phyloP scores from a whole-genome alignment of 2,888 invertebrate genomes.

The Eilema caniola region DNA sequence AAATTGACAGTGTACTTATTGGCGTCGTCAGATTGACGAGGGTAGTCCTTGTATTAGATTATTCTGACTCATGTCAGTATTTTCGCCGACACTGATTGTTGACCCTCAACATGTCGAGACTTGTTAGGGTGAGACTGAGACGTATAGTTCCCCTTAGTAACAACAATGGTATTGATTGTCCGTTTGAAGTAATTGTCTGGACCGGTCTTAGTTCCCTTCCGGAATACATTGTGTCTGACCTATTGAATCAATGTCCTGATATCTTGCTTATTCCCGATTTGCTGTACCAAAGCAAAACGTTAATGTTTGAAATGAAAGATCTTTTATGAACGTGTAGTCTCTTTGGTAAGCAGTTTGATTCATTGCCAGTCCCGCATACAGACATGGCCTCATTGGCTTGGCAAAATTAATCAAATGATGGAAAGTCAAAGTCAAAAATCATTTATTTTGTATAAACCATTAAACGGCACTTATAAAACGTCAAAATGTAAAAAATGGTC shows the following conservation, averaged over 20 bases:
- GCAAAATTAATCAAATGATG: too few species aligned
- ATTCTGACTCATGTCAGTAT: constrained; percentile 68
- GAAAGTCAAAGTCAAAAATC: too few species aligned
- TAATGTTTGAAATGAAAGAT: too few species aligned
- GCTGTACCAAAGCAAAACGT: background rate
- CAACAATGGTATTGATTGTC: constrained; percentile 62
- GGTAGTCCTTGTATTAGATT: constrained; percentile 65
- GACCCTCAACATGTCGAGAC: constrained; percentile 64
- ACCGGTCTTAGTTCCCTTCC: constrained; percentile 72
- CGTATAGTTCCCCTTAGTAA: constrained; percentile 72
- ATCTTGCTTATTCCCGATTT: constrained; percentile 16
- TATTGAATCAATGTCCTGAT: constrained; percentile 52
- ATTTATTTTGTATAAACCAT: too few species aligned
- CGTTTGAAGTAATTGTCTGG: constrained; percentile 65
- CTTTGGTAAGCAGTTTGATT: too few species aligned
- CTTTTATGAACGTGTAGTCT: too few species aligned
- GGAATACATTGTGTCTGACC: constrained; percentile 62
- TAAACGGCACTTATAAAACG: too few species aligned
- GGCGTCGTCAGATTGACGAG: constrained; percentile 74
- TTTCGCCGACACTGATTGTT: constrained; percentile 64
- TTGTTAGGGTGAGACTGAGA: constrained; percentile 67
- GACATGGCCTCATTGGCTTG: too few species aligned
- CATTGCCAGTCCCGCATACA: too few species aligned
- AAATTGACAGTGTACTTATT: constrained; percentile 51
- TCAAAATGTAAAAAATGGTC: too few species aligned